These are phyloP conservation scores for Atherinomorus stipes DNA, from an alignment of 2,113 vertebrate species.

Conservation along the genomic window DNA sequence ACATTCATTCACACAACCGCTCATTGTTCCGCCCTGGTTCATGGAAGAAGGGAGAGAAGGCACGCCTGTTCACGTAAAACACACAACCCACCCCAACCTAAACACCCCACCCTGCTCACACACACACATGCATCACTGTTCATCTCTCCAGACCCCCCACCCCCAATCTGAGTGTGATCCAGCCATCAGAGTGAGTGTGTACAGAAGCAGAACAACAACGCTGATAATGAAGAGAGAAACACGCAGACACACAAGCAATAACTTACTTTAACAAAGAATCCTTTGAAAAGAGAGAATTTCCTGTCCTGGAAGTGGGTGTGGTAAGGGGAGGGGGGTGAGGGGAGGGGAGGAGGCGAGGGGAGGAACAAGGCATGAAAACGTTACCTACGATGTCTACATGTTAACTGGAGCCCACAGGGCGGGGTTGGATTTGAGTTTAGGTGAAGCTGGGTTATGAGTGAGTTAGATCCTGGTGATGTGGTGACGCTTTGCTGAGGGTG, in stretches of 20 bases:
- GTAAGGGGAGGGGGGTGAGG: slow-evolving; percentile 78
- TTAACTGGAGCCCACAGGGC: slow-evolving; percentile 84
- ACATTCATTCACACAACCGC: slow-evolving; percentile 48
- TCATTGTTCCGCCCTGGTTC: slow-evolving; percentile 53
- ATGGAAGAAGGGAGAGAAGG: slow-evolving; percentile 56
- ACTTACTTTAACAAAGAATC: slow-evolving; percentile 99
- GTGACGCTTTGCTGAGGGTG: slow-evolving; percentile 20
- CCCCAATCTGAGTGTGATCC: slow-evolving; percentile 37
- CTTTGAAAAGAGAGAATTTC: slow-evolving; percentile 99
- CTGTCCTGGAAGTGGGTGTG: slow-evolving; percentile 94
- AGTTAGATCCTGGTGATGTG: slow-evolving; percentile 29
- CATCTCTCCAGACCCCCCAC: slow-evolving; percentile 31
- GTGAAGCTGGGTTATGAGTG: slow-evolving; percentile 46
- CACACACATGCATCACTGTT: slow-evolving; percentile 63
- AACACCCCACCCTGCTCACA: slow-evolving; percentile 53
- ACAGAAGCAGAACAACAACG: slow-evolving; percentile 28
- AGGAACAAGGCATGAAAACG: slow-evolving; percentile 95
- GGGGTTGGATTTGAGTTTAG: slow-evolving; percentile 35
- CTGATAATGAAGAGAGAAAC: slow-evolving; percentile 47
- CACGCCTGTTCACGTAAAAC: slow-evolving; percentile 57
- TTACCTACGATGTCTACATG: slow-evolving; percentile 90
- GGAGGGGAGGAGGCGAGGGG: slow-evolving; percentile 77
- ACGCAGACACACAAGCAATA: slow-evolving; percentile 80
- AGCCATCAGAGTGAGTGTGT: slow-evolving; percentile 66
- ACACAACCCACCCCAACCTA: slow-evolving; percentile 32